Evolutionary conservation across 2,797 vertebrate species (phyloP).

Genomic region (Potorous gilbertii): DNA sequence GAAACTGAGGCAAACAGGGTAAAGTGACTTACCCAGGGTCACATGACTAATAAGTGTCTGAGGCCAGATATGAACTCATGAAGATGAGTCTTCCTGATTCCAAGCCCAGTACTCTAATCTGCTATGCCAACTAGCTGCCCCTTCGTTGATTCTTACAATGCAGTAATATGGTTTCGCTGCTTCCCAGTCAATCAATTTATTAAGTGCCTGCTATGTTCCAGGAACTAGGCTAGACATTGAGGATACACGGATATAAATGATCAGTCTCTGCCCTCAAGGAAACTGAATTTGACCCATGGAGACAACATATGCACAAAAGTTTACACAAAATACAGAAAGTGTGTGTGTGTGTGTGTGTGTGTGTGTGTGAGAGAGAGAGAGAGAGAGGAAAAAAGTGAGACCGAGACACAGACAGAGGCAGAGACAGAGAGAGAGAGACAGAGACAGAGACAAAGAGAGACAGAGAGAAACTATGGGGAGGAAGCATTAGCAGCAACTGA

Average conservation of each 20-base stretch:
- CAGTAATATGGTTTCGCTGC: not conserved
- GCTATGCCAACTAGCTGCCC: not conserved
- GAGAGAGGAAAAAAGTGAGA: no score
- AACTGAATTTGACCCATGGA: not conserved
- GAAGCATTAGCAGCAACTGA: not conserved
- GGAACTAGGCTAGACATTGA: not conserved
- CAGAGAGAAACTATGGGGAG: not conserved
- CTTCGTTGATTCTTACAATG: not conserved
- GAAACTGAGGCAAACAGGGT: not conserved
- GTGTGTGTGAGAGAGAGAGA: not conserved
- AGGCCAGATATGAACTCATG: not conserved
- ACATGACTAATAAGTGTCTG: not conserved
- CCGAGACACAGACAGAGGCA: no score
- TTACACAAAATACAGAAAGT: not conserved
- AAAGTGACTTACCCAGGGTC: not conserved
- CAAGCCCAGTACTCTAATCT: not conserved
- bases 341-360: no score
- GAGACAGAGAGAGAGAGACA: no score
- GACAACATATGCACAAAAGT: not conserved
- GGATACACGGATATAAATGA: not conserved
- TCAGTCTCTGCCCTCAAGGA: not conserved
- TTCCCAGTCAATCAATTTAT: not conserved
- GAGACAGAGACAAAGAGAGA: no score
- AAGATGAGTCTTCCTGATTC: not conserved
- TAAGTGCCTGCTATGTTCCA: not conserved